A percentile compares a stretch with the other conserved stretches of the same genome.
These are phyloP conservation scores for Parazoanthus darwini DNA, from an alignment of 92 coral and sea anemone species.

Conservation along the genomic window DNA sequence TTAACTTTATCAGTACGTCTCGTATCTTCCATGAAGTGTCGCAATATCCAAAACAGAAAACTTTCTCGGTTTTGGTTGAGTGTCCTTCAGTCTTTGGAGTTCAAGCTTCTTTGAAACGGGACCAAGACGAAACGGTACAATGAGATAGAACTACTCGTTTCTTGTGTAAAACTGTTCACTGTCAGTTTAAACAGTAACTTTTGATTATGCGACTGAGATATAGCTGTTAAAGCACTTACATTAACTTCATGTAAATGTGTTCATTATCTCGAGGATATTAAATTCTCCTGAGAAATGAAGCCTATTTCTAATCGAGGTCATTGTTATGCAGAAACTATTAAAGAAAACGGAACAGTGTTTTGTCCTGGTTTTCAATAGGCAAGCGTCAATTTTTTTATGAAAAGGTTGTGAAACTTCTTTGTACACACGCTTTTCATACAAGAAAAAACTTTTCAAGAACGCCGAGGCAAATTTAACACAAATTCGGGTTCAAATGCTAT, in stretches of 20 bases:
- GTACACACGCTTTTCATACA: no score
- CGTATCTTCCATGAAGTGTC: neutral
- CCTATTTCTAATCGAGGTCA: neutral
- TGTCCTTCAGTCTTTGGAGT: neutral
- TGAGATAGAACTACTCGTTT: neutral
- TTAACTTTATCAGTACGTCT: neutral
- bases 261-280: neutral
- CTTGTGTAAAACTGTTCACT: neutral
- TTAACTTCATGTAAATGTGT: slow-evolving; percentile 22
- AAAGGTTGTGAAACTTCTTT: neutral
- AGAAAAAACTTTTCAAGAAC: no score
- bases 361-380: neutral
- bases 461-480: no score
- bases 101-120: neutral
- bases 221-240: neutral
- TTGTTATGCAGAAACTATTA: slow-evolving; percentile 19
- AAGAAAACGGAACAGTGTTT: neutral
- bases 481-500: no score
- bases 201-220: neutral
- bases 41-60: slow-evolving; percentile 3
- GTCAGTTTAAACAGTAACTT: neutral
- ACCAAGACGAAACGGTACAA: neutral
- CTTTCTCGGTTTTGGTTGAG: neutral
- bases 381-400: neutral
- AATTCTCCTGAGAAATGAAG: slow-evolving; percentile 17